Base-by-base conservation (phyloP, 2,797 vertebrate genomes). In the Mastacembelus armatus region DNA sequence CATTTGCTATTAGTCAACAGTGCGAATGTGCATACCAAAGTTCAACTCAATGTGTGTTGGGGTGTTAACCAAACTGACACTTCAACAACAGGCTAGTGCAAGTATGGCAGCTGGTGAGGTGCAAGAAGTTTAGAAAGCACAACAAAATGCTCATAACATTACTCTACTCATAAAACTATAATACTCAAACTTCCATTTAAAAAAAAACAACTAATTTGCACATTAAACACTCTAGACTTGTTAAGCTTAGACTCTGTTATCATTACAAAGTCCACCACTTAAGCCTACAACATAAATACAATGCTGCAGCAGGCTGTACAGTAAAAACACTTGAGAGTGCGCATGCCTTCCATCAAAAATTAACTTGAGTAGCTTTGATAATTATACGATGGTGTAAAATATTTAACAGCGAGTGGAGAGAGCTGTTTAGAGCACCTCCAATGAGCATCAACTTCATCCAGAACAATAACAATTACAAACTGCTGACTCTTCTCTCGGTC, bases 241-340 rank as follows among this genome's bases (percentile, higher is more conserved):
- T 92, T 91, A 88, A 61, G 72, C 57, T 27, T 12, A 10, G 84
- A 91, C 83, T 87, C 78, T 74, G 82, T 91, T 85, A 89, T 88
- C 76, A 84, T 89, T 88, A 90, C 80, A 79, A 80, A 89, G 87
- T 89, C 87, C 76, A 83, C 91, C 91, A 92, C 91, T 92, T 92
- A 92, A 88, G 88, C 79, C 85, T 52, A 59, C 71, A 87, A 86
- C 89, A 92, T 92, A 92, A 92, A 92, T 91, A 91, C 78, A 80
- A 49, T 0, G n/a, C 43, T 29, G 77, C 40, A 14, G 66, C 50
- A 0, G 67, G 76, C 78, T 69, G 78, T 85, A 87, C 88, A 85
- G 86, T 90, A 85, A 90, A 90, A 87, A 88, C 87, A 71, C 84
- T 78, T 42, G 55, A 66, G 72, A 50, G 74, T 21, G 60, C 73